These are phyloP conservation scores for Psittacus erithacus DNA, from an alignment of 2,113 vertebrate genomes.

Conservation along the genomic window DNA sequence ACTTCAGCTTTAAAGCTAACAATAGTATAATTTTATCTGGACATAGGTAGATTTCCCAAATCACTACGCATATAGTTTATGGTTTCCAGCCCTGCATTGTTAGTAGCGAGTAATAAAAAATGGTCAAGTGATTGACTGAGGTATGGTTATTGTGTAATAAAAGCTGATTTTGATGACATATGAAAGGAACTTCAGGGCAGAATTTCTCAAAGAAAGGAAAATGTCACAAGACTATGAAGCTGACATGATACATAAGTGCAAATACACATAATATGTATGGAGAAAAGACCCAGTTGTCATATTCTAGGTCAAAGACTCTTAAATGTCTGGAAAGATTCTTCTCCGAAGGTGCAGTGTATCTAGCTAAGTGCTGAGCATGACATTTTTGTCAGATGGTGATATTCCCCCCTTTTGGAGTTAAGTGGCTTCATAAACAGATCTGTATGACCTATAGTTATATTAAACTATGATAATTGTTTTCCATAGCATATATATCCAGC, in stretches of 20 bases:
- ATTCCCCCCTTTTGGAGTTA: background rate
- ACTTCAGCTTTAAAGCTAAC: background rate
- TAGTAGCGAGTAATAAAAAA: background rate
- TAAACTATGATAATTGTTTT: background rate
- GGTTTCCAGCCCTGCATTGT: background rate
- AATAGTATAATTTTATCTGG: background rate
- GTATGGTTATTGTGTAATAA: background rate
- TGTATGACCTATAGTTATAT: background rate
- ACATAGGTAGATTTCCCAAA: background rate
- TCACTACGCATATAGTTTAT: background rate
- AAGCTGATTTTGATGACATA: background rate
- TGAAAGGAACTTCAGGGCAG: background rate
- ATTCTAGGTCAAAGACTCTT: background rate
- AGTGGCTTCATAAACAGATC: background rate
- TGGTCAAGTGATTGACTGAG: background rate
- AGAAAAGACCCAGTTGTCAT: background rate
- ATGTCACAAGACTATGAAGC: background rate
- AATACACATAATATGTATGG: rapidly evolving
- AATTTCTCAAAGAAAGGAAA: background rate
- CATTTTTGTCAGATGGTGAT: background rate
- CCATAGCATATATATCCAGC: background rate
- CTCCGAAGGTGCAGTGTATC: background rate
- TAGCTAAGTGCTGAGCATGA: background rate
- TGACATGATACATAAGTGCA: background rate
- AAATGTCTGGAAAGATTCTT: background rate